These are phyloP conservation scores for Cerceris ruficornis DNA, from an alignment of 2,888 invertebrate genomes.

Conservation along the genomic window DNA sequence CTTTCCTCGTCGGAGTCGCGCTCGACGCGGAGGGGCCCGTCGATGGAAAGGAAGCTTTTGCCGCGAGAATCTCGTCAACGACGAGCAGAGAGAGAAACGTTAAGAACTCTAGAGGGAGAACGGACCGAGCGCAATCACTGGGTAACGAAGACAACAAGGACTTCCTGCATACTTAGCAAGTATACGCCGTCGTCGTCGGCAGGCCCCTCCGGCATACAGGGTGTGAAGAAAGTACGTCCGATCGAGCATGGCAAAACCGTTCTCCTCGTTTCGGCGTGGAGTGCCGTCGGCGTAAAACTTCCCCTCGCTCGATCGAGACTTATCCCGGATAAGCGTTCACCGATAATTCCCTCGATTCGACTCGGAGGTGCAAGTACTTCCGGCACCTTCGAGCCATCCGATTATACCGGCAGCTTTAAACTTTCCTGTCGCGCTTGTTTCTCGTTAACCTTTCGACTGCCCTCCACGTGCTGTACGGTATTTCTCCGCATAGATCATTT, in stretches of 20 bases:
- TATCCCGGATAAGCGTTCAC: not conserved
- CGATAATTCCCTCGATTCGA: slow-evolving; percentile 1
- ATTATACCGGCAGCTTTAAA: slow-evolving; percentile 62
- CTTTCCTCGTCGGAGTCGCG: no score
- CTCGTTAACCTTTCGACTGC: not conserved
- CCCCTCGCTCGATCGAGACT: not conserved
- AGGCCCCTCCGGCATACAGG: slow-evolving; percentile 21
- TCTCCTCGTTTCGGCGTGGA: not conserved
- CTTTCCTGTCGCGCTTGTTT: slow-evolving; percentile 41
- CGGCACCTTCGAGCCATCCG: slow-evolving; percentile 56
- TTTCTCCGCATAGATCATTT: no score
- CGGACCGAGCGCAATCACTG: slow-evolving; percentile 68
- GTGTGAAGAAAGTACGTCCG: slow-evolving; percentile 37
- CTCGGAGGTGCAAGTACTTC: not conserved
- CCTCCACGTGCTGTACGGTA: not conserved
- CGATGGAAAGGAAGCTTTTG: not conserved
- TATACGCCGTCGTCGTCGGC: slow-evolving; percentile 22
- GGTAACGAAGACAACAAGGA: slow-evolving; percentile 77
- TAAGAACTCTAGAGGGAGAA: slow-evolving; percentile 55
- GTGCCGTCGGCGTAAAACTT: not conserved
- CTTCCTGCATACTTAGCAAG: slow-evolving; percentile 72
- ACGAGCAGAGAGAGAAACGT: slow-evolving; percentile 35
- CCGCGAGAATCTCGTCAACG: not conserved
- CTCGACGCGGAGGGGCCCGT: no score
- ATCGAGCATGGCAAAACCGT: not conserved